Conservation (phyloP, 2,888 invertebrate genomes). For the Arenicola marina region DNA sequence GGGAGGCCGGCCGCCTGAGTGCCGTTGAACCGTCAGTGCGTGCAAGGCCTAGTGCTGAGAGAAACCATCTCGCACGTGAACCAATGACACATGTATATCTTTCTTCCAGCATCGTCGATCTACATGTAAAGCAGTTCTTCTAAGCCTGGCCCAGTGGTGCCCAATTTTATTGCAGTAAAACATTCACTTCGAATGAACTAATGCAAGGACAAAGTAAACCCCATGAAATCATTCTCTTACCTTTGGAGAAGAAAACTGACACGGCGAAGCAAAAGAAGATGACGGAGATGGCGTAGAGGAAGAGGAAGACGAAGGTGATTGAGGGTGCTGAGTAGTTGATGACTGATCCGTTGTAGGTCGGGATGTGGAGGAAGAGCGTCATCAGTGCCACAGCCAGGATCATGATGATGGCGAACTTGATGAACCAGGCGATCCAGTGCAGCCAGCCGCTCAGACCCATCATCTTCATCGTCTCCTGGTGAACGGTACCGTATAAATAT, state of each 20-base stretch:
- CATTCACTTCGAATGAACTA: not conserved
- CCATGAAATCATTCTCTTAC: slow-evolving; percentile 62
- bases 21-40: no score
- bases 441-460: slow-evolving; percentile 82
- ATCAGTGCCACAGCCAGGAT: slow-evolving; percentile 66
- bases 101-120: no score
- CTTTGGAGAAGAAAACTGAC: slow-evolving; percentile 77
- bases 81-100: no score
- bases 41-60: no score
- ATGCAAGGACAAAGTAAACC: no score
- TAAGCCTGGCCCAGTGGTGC: not conserved
- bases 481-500: no score
- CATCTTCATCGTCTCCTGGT: slow-evolving; percentile 86
- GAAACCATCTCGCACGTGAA: no score
- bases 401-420: slow-evolving; percentile 73
- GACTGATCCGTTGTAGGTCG: slow-evolving; percentile 62
- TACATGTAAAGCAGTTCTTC: no score
- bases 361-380: slow-evolving; percentile 50
- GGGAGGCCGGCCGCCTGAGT: no score
- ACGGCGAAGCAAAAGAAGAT: slow-evolving; percentile 79
- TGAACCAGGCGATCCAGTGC: slow-evolving; percentile 84
- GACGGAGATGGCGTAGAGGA: no score
- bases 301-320: slow-evolving; percentile 71
- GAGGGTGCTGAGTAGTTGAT: slow-evolving; percentile 71
- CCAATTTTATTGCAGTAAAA: not conserved